phyloP scores from a whole-genome alignment of 2,113 vertebrate genomes.

The Ameiurus melas region DNA sequence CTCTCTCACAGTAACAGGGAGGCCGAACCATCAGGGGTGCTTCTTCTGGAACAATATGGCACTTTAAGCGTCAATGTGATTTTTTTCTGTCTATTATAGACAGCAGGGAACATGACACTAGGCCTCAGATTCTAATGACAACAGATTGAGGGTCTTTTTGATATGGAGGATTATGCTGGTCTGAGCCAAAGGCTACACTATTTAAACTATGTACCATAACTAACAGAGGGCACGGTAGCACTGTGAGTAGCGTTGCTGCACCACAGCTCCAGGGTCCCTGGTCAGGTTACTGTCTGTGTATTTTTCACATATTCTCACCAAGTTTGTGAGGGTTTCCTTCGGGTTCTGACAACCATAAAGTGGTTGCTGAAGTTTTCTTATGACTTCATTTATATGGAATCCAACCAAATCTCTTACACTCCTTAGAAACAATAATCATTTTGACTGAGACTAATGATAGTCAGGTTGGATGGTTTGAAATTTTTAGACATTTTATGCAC shows the following conservation, averaged over 20 bases:
- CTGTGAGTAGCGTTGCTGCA: neutral
- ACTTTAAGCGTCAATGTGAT: constrained; percentile 18
- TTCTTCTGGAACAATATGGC: constrained; percentile 16
- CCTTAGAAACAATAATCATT: neutral
- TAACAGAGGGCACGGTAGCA: neutral
- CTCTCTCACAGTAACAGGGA: constrained; percentile 2
- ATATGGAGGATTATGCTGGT: neutral
- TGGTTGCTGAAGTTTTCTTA: neutral
- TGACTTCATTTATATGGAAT: neutral
- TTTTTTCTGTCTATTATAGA: constrained; percentile 25
- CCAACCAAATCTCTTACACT: neutral
- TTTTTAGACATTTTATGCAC: no score
- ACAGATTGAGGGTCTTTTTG: neutral
- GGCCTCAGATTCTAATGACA: neutral
- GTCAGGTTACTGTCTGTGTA: neutral
- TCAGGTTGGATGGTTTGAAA: neutral
- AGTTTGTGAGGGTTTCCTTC: neutral
- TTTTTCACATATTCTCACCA: neutral
- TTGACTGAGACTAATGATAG: neutral
- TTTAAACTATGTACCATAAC: neutral
- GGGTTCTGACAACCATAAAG: neutral
- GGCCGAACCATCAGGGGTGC: constrained; percentile 14
- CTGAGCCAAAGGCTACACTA: neutral
- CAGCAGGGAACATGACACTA: constrained; percentile 23
- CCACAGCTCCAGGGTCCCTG: neutral